Evolutionary conservation across 2,113 vertebrate species (phyloP).

Genomic region (Phyllopteryx taeniolatus): DNA sequence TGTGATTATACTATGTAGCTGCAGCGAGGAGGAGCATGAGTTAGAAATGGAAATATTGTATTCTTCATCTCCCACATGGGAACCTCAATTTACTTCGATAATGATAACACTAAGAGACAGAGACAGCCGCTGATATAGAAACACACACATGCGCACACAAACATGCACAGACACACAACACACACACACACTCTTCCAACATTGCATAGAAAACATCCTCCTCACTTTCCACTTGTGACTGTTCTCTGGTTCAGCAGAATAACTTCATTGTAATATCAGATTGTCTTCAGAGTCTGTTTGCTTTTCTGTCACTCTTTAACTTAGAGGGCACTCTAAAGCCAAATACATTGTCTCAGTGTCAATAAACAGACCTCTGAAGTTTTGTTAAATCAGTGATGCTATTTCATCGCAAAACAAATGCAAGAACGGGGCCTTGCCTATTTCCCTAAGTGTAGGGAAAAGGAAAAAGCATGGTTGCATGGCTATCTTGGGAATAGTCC

Average conservation of each 20-base stretch:
- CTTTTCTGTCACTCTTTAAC: constrained; percentile 10
- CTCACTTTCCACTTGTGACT: constrained; percentile 18
- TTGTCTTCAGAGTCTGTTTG: constrained; percentile 9
- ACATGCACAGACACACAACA: constrained; percentile 1
- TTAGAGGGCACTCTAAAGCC: neutral
- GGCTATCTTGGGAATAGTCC: neutral
- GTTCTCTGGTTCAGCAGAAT: constrained; percentile 11
- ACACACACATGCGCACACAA: constrained; percentile 20
- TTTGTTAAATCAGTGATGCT: neutral
- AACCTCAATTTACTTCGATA: constrained; percentile 61
- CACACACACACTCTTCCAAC: constrained; percentile 8
- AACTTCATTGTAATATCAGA: constrained; percentile 25
- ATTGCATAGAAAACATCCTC: constrained; percentile 9
- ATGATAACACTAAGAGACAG: constrained; percentile 64
- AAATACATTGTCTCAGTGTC: neutral
- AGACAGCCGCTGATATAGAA: constrained; percentile 54
- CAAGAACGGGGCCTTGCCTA: neutral
- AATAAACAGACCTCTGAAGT: neutral
- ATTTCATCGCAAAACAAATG: neutral
- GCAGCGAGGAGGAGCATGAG: constrained; percentile 29
- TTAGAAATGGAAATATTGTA: constrained; percentile 64
- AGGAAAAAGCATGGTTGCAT: neutral
- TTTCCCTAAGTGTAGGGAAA: neutral
- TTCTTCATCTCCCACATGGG: constrained; percentile 57
- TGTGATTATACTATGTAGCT: constrained; percentile 52